Conservation (phyloP, 1,140 invertebrate genomes). For the Temnothorax longispinosus region DNA sequence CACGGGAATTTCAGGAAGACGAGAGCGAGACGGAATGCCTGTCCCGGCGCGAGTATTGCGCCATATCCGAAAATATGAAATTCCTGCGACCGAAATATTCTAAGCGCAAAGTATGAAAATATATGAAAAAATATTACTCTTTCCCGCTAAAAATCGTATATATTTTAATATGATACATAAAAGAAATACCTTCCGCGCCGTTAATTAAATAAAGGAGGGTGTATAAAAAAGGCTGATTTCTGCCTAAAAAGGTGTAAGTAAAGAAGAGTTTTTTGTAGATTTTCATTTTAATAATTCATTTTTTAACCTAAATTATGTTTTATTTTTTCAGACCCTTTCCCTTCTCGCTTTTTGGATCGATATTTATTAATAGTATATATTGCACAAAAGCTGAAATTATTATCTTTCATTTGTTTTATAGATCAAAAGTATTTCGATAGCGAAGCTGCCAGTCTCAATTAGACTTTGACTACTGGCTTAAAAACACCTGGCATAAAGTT, state of each 20-base stretch:
- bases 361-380: background rate
- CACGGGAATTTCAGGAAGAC: slow-evolving; percentile 8
- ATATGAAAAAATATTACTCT: background rate
- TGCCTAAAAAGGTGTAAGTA: too few relatives aligned
- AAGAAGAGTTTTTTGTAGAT: background rate
- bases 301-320: background rate
- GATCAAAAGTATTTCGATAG: background rate
- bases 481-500: background rate
- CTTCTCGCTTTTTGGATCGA: background rate
- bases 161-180: background rate
- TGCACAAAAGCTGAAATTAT: background rate
- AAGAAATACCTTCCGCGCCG: background rate
- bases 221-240: too few relatives aligned
- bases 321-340: background rate
- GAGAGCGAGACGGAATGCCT: background rate
- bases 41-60: background rate
- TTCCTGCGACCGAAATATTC: slow-evolving; percentile 27
- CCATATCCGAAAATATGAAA: slow-evolving; percentile 39
- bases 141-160: background rate
- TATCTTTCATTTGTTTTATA: background rate
- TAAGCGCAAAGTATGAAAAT: background rate
- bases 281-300: background rate
- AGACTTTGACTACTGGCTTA: background rate
- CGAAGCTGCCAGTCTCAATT: background rate
- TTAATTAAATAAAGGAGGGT: background rate